These are phyloP conservation scores for Agonopterix arenella DNA, from an alignment of 2,888 invertebrate genomes.

Conservation along the genomic window DNA sequence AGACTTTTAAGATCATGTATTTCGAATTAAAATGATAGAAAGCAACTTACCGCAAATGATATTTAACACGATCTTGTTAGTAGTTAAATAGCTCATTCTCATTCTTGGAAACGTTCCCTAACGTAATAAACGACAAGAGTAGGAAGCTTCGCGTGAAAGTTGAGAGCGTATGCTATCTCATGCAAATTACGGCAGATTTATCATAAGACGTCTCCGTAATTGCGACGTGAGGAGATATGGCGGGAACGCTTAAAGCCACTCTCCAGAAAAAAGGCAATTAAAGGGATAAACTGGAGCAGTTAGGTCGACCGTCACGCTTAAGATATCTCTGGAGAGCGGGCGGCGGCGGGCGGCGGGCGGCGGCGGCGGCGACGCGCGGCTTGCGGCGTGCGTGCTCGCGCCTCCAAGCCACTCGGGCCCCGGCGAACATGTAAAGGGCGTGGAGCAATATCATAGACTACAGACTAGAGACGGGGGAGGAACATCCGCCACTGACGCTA, in stretches of 20 bases:
- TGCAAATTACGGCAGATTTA: conserved; percentile 77
- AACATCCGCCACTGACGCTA: conserved; percentile 71
- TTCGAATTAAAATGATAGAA: background rate
- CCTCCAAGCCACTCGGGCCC: conserved; percentile 32
- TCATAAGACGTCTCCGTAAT: conserved; percentile 76
- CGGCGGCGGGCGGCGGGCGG: conserved; percentile 16
- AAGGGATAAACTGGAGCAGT: conserved; percentile 73
- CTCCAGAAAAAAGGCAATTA: conserved; percentile 75
- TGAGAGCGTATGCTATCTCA: conserved; percentile 77
- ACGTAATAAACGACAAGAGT: conserved; percentile 74
- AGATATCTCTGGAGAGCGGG: conserved; percentile 51
- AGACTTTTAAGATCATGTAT: too few species aligned
- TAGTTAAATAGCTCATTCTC: conserved; percentile 72
- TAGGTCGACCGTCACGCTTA: conserved; percentile 64
- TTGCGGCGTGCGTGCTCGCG: conserved; percentile 44
- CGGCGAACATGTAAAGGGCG: conserved; percentile 73
- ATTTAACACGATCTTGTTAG: conserved; percentile 62
- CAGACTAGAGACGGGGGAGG: conserved; percentile 62
- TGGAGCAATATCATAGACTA: conserved; percentile 75
- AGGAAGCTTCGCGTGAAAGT: conserved; percentile 73
- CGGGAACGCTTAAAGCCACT: conserved; percentile 65
- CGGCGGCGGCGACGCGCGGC: conserved; percentile 16
- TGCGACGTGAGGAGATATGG: conserved; percentile 76
- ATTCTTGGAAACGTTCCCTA: conserved; percentile 72
- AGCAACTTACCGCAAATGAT: conserved; percentile 35